phyloP scores from a whole-genome alignment of 1,140 invertebrate species.

The Drosophila aff. region DNA sequence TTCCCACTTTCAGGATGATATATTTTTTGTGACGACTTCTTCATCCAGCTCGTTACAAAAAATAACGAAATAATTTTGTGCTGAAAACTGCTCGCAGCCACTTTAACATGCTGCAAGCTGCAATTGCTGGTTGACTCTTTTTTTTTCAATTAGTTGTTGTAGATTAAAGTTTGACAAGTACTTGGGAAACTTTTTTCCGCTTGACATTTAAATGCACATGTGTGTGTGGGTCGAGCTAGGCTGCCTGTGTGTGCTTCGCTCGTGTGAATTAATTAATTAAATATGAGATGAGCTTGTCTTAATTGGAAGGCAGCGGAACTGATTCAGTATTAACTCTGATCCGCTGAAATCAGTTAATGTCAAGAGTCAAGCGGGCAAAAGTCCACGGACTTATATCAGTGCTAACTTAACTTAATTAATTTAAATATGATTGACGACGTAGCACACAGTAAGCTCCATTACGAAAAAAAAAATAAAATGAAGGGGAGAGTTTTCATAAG shows the following conservation, averaged over 20 bases:
- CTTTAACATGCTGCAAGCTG: constrained; percentile 50
- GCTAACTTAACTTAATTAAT: constrained; percentile 63
- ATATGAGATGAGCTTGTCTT: constrained; percentile 34
- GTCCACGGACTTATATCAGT: constrained; percentile 30
- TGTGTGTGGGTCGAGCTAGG: background rate
- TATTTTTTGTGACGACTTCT: background rate
- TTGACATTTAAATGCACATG: constrained; percentile 55
- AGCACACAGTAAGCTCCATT: background rate
- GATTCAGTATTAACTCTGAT: constrained; percentile 45
- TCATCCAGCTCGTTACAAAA: constrained; percentile 35
- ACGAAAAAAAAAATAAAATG: background rate
- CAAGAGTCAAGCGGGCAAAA: constrained; percentile 33
- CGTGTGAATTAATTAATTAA: constrained; percentile 64
- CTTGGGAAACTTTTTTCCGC: constrained; percentile 55
- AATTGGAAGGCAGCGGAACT: constrained; percentile 13
- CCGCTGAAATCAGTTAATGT: constrained; percentile 55
- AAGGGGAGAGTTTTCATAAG: background rate
- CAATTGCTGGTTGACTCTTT: constrained; percentile 14
- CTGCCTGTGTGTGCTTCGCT: constrained; percentile 12
- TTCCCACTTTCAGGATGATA: background rate
- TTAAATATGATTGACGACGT: constrained; percentile 69
- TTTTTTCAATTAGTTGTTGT: constrained; percentile 63
- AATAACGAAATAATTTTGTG: constrained; percentile 34
- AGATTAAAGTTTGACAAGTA: constrained; percentile 60
- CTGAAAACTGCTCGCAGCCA: constrained; percentile 35